Evolutionary conservation across 2,113 vertebrate species (phyloP), one percentile per base, ranked within the genome.

Genomic region (Romanogobio albipinnatus): DNA sequence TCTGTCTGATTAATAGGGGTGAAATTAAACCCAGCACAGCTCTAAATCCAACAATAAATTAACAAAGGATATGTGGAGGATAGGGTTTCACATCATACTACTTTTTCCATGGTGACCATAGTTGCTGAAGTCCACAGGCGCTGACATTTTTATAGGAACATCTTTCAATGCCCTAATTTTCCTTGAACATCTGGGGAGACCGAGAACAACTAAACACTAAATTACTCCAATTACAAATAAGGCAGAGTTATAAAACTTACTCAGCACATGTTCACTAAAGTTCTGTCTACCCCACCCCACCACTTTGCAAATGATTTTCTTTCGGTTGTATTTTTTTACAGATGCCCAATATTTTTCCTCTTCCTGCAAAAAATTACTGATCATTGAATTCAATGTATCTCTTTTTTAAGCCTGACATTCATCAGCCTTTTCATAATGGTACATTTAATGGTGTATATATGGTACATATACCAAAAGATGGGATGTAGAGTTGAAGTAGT

Each of bases 1-100:
- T 90, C 91, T 89, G 68, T 92, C 90, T 92, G 84, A 81, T 91
- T 94, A 94, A 93, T 88, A 85, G 90, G 78, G 91, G 77, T 1
- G 66, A 87, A 93, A 92, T 92, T 94, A 94, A 93, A 94, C 68
- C 68, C 87, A 91, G 92, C 85, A 90, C 80, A 33, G 8, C 86
- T 83, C 91, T 92, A 90, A 90, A 79, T 82, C 82, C 89, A 86
- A 94, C 89, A 88, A 94, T 94, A 93, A 93, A 93, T 96, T 93
- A 0, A 73, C 33, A 47, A 76, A 71, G 82, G 36, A 70, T 78
- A 66, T 56, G 64, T 77, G 43, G 4, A 13, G 77, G 64, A 49
- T 68, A 79, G 26, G 64, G 51, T 82, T 53, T 43, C 29, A 74
- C 24, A 78, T 56, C 19, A 49, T 29, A 56, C 26, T 15, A 59